Base-by-base conservation (phyloP, 2,797 vertebrate species). In the Spheniscus humboldti region DNA sequence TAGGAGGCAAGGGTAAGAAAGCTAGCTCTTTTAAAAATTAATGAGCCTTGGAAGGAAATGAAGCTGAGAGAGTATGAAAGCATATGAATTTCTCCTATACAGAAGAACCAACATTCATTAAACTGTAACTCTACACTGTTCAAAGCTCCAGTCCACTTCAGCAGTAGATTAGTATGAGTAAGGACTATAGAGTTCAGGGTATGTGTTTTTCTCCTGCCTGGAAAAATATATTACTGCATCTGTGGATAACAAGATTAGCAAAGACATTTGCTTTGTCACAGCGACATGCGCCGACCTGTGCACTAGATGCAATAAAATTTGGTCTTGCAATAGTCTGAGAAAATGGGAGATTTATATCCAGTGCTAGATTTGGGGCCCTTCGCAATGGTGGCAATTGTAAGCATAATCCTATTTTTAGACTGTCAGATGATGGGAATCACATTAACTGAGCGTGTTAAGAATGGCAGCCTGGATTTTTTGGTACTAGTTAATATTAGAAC, bases 21-120 rank as follows among this genome's bases (percentile, higher is more conserved):
- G 94, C 87, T 91, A 86, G 89, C 94, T 96, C 92, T 97, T 97
- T 97, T 84, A 94, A 97, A 96, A 97, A 94, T 96, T 96, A 97
- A 97, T 97, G 96, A 96, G 85, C 94, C 97, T 96, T 96, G 96
- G 93, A 97, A 94, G 91, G 94, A 96, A 97, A 97, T 97, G 96
- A 97, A 95, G 96, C 96, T 96, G 92, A 97, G 94, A 95, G 92
- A 94, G 69, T 94, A 94, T 67, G 95, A 97, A 97, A 95, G 94
- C 91, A 91, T 73, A 95, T 95, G 92, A 96, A 86, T 96, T 97
- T 97, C 87, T 96, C 66, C 87, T 90, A 86, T 88, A 73, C 86
- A 92, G 97, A 92, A 95, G 97, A 95, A 92, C 79, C 55, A 92
- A 60, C 95, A 92, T 96, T 96, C 94, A 97, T 96, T 97, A 95